These are phyloP conservation scores for Lordiphosa andalusiaca DNA, from an alignment of 2,888 invertebrate species.

Conservation along the genomic window DNA sequence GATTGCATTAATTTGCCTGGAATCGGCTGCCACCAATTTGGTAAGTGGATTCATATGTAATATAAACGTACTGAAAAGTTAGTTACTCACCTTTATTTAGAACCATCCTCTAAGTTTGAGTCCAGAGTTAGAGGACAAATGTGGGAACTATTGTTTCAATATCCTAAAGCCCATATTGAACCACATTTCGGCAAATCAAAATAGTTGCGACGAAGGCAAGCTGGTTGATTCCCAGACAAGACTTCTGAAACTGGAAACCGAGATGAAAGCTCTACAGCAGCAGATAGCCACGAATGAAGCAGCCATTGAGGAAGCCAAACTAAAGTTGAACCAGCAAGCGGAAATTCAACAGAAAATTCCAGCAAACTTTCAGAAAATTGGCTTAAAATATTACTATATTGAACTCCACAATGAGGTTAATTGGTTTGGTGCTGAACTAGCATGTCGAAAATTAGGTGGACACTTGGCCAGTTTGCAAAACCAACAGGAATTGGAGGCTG, in stretches of 20 bases:
- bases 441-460: conserved; percentile 13
- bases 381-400: conserved; percentile 11
- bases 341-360: too few relatives aligned
- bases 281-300: neutral
- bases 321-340: neutral
- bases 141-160: conserved; percentile 15
- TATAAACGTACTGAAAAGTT: too few relatives aligned
- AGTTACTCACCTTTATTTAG: too few relatives aligned
- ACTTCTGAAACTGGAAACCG: neutral
- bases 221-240: neutral
- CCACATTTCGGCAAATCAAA: conserved; percentile 2
- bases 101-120: too few relatives aligned
- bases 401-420: neutral
- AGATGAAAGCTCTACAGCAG: neutral
- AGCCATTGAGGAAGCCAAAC: neutral
- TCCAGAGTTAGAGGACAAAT: neutral
- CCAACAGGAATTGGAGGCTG: neutral
- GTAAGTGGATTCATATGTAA: too few relatives aligned
- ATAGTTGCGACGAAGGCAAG: neutral
- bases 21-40: too few relatives aligned
- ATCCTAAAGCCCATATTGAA: conserved; percentile 7
- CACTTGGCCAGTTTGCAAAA: conserved; percentile 7
- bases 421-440: neutral
- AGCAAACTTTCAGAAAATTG: conserved; percentile 1
- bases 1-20: too few relatives aligned